Evolutionary conservation across 2,888 invertebrate species (phyloP).

Genomic region (Oxyteleia sp.): DNA sequence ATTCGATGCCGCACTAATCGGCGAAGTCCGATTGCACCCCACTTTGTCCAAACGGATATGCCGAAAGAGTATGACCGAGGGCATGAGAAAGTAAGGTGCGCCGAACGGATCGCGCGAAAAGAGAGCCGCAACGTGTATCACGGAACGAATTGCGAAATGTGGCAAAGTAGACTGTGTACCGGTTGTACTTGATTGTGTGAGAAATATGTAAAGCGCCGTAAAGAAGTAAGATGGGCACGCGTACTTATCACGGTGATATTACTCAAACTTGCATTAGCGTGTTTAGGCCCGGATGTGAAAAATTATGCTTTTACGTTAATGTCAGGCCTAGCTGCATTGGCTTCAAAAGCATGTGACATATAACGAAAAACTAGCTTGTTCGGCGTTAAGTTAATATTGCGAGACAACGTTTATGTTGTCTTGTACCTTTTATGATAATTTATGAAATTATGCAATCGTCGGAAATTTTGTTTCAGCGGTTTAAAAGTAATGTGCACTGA

Average conservation of each 20-base stretch:
- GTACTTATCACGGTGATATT: conserved; percentile 38
- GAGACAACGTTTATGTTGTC: not conserved
- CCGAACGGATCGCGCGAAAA: conserved; percentile 63
- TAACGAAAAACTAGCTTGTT: not conserved
- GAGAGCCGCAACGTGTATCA: conserved; percentile 66
- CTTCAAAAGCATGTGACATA: not conserved
- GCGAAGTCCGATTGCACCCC: conserved; percentile 32
- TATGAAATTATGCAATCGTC: conserved; percentile 1
- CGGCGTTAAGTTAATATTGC: not conserved
- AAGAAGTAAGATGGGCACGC: conserved; percentile 51
- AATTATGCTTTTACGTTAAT: conserved; percentile 37
- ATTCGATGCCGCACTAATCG: conserved; percentile 31
- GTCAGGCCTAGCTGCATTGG: conserved; percentile 1
- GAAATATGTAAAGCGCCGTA: conserved; percentile 68
- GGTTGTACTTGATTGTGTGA: conserved; percentile 65
- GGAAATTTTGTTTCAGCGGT: no score
- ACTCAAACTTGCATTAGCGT: conserved; percentile 15
- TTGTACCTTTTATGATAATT: not conserved
- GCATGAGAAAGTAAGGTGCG: conserved; percentile 74
- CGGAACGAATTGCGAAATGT: conserved; percentile 60
- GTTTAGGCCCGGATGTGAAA: conserved; percentile 42
- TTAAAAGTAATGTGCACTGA: no score
- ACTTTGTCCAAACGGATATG: conserved; percentile 59
- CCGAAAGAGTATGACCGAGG: conserved; percentile 73
- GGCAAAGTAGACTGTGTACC: conserved; percentile 55